Evolutionary conservation across 2,888 invertebrate species (phyloP), one percentile per base, ranked within the genome.

Genomic region (Dryocosmus kuriphilus): DNA sequence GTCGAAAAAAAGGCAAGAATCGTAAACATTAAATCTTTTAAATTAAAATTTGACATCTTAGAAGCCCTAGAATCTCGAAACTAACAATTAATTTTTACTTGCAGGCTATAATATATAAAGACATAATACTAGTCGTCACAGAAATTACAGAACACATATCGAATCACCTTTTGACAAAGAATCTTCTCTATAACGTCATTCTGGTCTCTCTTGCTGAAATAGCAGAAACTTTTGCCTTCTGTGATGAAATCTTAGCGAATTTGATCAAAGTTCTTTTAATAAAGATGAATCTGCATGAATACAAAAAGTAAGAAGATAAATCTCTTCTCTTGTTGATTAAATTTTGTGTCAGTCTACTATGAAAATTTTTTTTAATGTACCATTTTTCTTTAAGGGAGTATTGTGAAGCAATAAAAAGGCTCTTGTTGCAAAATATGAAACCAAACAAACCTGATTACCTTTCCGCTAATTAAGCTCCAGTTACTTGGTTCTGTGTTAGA

Each of bases 71-170:
- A 57, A 46, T 77, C 14, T 24, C 60, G 27, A 27, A 24, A 60
- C 27, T 60, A 60, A 24, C 16, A 38, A n/a, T 32, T 32, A n/a
- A n/a, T 1, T 73, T 74, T 74, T 51, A 55, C 62, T 86, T 86
- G 30, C 77, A 90, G 90, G 79, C 77, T 19, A 73, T 67, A n/a
- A 85, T 88, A 74, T 90, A 88, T 65, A 88, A 86, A 80, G 89
- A 90, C 79, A 78, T 90, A 46, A 79, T 88, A 63, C 41, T 82
- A 41, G 86, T 90, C 32, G 77, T 88, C 27, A 82, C 77, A 41
- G 91, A 89, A 83, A 79, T 91, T 61, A 77, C 82, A 24, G 79
- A 83, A 55, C 85, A 86, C 75, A 84, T 85, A 38, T 74, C 81
- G 11, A 82, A 85, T 77, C 86, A 86, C 19, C 32, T 81, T 24